Percentiles rank a stretch among this genome's conserved stretches.
Conservation (phyloP, 2,113 vertebrate genomes). For the Callionymus lyra region DNA sequence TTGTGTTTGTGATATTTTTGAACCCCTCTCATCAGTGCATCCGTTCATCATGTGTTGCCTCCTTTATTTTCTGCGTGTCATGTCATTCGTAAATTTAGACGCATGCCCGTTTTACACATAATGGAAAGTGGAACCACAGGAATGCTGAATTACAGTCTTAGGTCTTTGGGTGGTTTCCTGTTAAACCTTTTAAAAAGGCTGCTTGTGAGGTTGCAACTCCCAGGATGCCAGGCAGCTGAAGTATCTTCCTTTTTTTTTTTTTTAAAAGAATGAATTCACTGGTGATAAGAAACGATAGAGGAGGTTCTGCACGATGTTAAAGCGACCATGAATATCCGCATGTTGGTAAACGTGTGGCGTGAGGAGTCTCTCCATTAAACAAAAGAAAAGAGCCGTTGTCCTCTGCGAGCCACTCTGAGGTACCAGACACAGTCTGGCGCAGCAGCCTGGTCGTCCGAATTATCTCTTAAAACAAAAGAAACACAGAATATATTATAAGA, state of each 20-base stretch:
- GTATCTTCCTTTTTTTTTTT: too few species aligned
- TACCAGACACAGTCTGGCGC: conserved; percentile 5
- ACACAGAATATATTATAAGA: conserved; percentile 7
- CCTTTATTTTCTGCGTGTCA: conserved; percentile 10
- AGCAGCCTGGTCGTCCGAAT: too few species aligned
- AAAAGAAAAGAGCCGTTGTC: conserved; percentile 40
- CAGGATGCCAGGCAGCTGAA: conserved; percentile 47
- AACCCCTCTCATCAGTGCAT: conserved; percentile 16
- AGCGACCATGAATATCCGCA: conserved; percentile 6
- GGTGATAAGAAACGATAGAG: too few species aligned
- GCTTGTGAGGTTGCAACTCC: conserved; percentile 43
- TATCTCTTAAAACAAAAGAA: neutral
- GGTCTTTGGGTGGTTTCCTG: conserved; percentile 55
- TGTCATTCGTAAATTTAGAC: conserved; percentile 26
- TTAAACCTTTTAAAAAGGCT: conserved; percentile 42
- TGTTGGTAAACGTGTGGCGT: conserved; percentile 17
- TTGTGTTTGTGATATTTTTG: conserved; percentile 3
- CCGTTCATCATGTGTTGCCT: conserved; percentile 18
- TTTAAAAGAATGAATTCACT: too few species aligned
- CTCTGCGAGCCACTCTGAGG: conserved; percentile 40
- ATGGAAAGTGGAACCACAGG: conserved; percentile 42
- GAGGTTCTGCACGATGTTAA: too few species aligned
- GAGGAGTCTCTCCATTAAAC: conserved; percentile 25
- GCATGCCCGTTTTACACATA: conserved; percentile 42
- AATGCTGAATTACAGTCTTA: conserved; percentile 51